These are phyloP conservation scores for Anoplopoma fimbria DNA, from an alignment of 2,113 vertebrate genomes.

Conservation along the genomic window DNA sequence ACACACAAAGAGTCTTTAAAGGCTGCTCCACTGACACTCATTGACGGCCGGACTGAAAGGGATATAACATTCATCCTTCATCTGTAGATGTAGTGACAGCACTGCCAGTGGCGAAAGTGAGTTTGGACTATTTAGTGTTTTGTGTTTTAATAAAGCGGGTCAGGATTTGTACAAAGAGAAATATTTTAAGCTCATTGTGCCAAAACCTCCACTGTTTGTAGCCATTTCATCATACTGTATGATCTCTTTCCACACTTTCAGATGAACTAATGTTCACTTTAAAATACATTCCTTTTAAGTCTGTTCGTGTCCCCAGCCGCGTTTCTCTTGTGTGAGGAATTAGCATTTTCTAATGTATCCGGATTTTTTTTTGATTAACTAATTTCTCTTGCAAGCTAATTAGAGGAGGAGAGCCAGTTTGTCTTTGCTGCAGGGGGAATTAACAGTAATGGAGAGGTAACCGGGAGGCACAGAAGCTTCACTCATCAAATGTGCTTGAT, in stretches of 20 bases:
- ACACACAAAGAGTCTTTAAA: slow-evolving; percentile 19
- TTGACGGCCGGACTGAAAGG: not conserved
- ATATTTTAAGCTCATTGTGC: slow-evolving; percentile 13
- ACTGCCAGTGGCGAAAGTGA: not conserved
- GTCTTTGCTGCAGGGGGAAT: slow-evolving; percentile 60
- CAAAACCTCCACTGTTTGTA: not conserved
- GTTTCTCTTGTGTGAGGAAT: slow-evolving; percentile 39
- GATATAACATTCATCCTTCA: slow-evolving; percentile 2
- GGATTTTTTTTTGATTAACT: slow-evolving; percentile 46
- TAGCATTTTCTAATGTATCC: slow-evolving; percentile 61
- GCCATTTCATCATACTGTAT: slow-evolving; percentile 25
- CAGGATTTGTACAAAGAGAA: not conserved
- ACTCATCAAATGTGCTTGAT: slow-evolving; percentile 62
- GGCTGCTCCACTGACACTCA: not conserved
- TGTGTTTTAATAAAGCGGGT: not conserved
- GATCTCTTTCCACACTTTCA: slow-evolving; percentile 14
- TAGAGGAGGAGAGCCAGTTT: slow-evolving; percentile 33
- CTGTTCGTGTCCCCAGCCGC: slow-evolving; percentile 11
- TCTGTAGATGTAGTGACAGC: not conserved
- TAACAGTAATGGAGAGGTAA: slow-evolving; percentile 42
- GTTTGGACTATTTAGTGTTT: not conserved
- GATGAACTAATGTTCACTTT: slow-evolving; percentile 36
- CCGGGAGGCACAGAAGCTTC: slow-evolving; percentile 42
- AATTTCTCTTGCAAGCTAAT: slow-evolving; percentile 62
- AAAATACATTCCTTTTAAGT: slow-evolving; percentile 43